phyloP scores from a whole-genome alignment of 2,888 invertebrate species.

The Dicyrtoma fusca region DNA sequence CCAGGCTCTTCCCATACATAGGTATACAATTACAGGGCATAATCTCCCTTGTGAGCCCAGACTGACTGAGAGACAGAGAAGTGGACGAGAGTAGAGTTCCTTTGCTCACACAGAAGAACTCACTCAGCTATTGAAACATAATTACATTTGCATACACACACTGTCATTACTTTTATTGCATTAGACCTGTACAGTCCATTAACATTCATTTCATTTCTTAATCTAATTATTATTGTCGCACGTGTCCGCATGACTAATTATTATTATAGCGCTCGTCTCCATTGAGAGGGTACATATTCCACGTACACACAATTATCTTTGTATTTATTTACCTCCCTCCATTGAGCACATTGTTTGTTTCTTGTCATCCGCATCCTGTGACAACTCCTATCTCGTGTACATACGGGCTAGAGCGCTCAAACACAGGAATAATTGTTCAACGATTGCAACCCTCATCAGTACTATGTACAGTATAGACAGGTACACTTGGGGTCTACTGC shows the following conservation, averaged over 20 bases:
- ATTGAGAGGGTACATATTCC: neutral
- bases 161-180: neutral
- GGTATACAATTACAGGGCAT: neutral
- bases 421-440: too few relatives aligned
- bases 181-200: conserved; percentile 22
- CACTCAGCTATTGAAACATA: neutral
- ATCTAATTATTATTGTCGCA: conserved; percentile 41
- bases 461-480: too few relatives aligned
- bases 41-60: neutral
- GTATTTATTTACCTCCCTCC: neutral
- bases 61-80: too few relatives aligned
- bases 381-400: too few relatives aligned
- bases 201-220: conserved; percentile 36
- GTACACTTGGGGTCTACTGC: too few relatives aligned
- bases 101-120: neutral
- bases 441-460: too few relatives aligned
- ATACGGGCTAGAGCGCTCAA: too few relatives aligned
- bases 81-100: too few relatives aligned
- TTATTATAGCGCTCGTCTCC: neutral
- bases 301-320: conserved; percentile 23
- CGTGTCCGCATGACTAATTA: conserved; percentile 38
- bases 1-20: neutral
- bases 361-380: neutral
- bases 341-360: neutral
- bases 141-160: conserved; percentile 8